Conservation (phyloP, 2,888 invertebrate species). For the Linyphia triangularis region DNA sequence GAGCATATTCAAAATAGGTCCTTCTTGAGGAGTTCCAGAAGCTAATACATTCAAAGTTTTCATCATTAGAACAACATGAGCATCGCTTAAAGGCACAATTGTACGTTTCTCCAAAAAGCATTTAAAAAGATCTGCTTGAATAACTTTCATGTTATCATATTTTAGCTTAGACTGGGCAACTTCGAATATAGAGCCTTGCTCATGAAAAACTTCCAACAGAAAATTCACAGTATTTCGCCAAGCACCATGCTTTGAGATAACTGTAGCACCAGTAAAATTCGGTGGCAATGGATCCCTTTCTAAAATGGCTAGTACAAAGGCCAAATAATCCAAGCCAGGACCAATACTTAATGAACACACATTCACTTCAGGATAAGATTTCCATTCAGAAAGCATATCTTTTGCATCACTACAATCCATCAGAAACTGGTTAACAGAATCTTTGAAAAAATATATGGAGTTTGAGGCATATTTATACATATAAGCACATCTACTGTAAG, state of each 20-base stretch:
- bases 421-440: conserved; percentile 21
- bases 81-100: not conserved
- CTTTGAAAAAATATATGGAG: not conserved
- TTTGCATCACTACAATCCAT: not conserved
- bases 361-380: not conserved
- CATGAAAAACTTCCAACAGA: not conserved
- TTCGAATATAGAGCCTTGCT: not conserved
- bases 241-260: conserved; percentile 34
- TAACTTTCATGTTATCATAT: not conserved
- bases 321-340: conserved; percentile 50
- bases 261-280: not conserved
- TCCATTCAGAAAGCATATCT: conserved; percentile 14
- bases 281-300: not conserved
- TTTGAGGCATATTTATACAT: conserved; percentile 30
- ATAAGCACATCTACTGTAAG: conserved; percentile 40
- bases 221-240: conserved; percentile 50
- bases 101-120: not conserved
- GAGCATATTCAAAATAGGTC: not conserved
- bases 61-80: conserved; percentile 6
- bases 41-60: conserved; percentile 9
- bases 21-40: not conserved
- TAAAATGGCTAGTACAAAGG: conserved; percentile 15
- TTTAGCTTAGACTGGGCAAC: not conserved
- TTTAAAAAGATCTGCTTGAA: not conserved
- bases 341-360: conserved; percentile 33